Percentiles rank a stretch among this genome's conserved stretches.
Conservation (phyloP, 2,888 invertebrate species). For the Stegophylla sp. region DNA sequence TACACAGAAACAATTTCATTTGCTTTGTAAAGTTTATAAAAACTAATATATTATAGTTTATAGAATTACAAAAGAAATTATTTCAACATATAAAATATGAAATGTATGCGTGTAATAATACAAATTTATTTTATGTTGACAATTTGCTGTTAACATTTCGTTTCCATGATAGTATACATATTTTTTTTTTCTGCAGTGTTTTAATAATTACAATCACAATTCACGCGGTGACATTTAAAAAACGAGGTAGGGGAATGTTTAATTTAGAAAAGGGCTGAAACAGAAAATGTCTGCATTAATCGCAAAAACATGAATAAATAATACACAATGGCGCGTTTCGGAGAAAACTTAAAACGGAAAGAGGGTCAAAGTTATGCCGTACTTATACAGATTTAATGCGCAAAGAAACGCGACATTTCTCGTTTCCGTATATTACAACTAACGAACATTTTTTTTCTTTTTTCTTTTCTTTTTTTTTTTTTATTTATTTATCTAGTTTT, state of each 20-base stretch:
- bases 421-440: constrained; percentile 19
- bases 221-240: not conserved
- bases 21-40: no score
- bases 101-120: no score
- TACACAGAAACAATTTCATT: no score
- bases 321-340: constrained; percentile 15
- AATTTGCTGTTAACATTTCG: no score
- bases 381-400: constrained; percentile 53
- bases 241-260: not conserved
- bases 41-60: no score
- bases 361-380: constrained; percentile 35
- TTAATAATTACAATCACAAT: not conserved
- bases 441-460: constrained; percentile 29
- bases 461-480: constrained; percentile 19
- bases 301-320: constrained; percentile 41
- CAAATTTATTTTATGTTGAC: no score
- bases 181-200: not conserved
- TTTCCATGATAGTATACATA: no score
- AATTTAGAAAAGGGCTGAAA: constrained; percentile 11
- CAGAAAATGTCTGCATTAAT: constrained; percentile 20
- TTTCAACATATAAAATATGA: no score
- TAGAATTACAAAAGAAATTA: no score
- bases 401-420: constrained; percentile 32
- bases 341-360: constrained; percentile 24
- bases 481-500: constrained; percentile 36